phyloP scores from a whole-genome alignment of 2,797 vertebrate species.

The Discoglossus pictus region DNA sequence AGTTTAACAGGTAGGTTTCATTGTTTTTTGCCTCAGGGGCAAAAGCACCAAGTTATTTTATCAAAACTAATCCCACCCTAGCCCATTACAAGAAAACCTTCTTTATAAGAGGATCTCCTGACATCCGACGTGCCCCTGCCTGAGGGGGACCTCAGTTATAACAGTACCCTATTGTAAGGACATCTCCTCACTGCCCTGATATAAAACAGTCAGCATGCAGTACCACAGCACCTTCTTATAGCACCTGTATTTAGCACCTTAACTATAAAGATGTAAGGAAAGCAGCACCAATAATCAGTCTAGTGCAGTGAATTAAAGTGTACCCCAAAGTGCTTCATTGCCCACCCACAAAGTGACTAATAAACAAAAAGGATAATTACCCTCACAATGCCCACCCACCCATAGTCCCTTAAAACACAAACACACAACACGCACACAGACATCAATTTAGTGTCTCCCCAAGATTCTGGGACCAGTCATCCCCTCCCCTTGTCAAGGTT shows the following conservation, averaged over 20 bases:
- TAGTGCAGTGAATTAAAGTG: constrained; percentile 35
- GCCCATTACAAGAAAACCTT: background rate
- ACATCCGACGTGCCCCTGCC: constrained; percentile 16
- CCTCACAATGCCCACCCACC: constrained; percentile 12
- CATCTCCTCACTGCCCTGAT: constrained; percentile 6
- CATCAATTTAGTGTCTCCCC: constrained; percentile 35
- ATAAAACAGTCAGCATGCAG: constrained; percentile 44
- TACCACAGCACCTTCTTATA: constrained; percentile 44
- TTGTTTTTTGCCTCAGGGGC: constrained; percentile 18
- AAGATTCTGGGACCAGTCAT: constrained; percentile 5
- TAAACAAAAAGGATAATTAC: constrained; percentile 17
- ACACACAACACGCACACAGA: constrained; percentile 42
- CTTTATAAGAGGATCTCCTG: background rate
- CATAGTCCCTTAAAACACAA: constrained; percentile 9
- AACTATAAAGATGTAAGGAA: constrained; percentile 24
- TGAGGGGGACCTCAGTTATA: constrained; percentile 6
- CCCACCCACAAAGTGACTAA: constrained; percentile 35
- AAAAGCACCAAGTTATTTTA: constrained; percentile 42
- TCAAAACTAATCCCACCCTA: constrained; percentile 29
- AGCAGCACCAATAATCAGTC: constrained; percentile 44
- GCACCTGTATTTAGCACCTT: constrained; percentile 48
- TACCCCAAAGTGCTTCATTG: constrained; percentile 37
- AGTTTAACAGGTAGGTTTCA: constrained; percentile 45
- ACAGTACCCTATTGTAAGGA: background rate
- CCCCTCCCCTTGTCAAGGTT: constrained; percentile 3